Evolutionary conservation across 2,113 vertebrate genomes (phyloP).

Genomic region (Barnardius zonarius): DNA sequence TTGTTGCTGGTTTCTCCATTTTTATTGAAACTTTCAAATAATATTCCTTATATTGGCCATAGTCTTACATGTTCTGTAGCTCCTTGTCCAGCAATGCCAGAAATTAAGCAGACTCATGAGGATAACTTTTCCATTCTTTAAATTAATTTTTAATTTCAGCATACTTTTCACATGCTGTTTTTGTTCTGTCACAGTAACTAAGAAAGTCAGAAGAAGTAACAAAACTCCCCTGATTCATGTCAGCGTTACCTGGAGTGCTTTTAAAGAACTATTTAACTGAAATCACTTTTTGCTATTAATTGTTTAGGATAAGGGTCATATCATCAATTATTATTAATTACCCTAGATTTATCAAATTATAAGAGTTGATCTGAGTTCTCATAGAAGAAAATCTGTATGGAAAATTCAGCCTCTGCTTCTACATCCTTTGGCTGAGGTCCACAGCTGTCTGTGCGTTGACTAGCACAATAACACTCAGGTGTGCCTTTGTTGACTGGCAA

Average conservation of each 20-base stretch:
- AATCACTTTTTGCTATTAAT: slow-evolving; percentile 30
- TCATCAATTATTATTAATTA: background rate
- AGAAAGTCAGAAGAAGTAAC: background rate
- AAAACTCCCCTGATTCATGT: background rate
- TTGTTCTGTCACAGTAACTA: background rate
- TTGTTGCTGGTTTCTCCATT: background rate
- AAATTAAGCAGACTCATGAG: background rate
- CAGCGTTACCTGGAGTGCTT: background rate
- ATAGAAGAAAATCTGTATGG: background rate
- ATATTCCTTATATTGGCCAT: background rate
- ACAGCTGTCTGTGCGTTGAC: background rate
- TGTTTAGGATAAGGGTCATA: background rate
- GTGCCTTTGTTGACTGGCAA: background rate
- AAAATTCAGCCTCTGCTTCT: background rate
- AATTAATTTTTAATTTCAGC: slow-evolving; percentile 1
- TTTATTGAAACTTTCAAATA: background rate
- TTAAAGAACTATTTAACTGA: background rate
- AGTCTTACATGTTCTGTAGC: background rate
- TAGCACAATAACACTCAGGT: background rate
- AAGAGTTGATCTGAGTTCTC: background rate
- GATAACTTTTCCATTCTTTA: background rate
- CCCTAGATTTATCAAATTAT: background rate
- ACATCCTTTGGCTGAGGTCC: background rate
- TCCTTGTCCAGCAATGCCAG: background rate
- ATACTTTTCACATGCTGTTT: background rate